Conservation (phyloP, 2,797 vertebrate species). For the Sebastes steindachneri region DNA sequence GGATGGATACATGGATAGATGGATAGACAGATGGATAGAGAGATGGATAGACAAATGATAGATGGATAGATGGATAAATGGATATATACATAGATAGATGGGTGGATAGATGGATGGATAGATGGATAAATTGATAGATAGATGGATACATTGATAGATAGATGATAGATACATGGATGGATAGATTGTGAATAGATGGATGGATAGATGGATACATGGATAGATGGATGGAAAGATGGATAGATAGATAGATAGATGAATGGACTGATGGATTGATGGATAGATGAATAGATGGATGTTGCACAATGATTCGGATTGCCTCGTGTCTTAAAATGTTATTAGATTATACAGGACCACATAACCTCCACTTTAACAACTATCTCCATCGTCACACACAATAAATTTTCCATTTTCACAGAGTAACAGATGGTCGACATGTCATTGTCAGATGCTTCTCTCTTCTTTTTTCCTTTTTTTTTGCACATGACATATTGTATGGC, state of each 20-base stretch:
- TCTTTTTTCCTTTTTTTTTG: background rate
- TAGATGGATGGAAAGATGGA: too few species aligned
- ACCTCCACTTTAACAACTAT: conserved; percentile 42
- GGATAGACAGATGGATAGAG: too few species aligned
- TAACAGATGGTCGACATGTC: conserved; percentile 46
- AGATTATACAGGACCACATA: conserved; percentile 21
- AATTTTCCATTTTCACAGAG: conserved; percentile 42
- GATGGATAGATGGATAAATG: too few species aligned
- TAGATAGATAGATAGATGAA: background rate
- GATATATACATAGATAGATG: too few species aligned
- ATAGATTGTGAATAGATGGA: too few species aligned
- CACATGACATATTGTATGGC: conserved; percentile 39
- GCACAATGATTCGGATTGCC: conserved; percentile 10
- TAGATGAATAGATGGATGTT: background rate
- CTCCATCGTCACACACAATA: conserved; percentile 42
- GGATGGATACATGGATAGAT: too few species aligned
- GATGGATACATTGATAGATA: fast-evolving
- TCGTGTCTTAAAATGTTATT: conserved; percentile 22
- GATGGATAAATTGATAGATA: background rate
- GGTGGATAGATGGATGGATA: too few species aligned
- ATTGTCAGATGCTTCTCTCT: conserved; percentile 37
- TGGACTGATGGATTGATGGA: background rate
- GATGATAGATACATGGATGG: too few species aligned
- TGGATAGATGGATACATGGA: background rate
- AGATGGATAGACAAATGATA: too few species aligned